These are phyloP conservation scores for Alectoris magna DNA, from an alignment of 2,797 vertebrate genomes.

Conservation along the genomic window DNA sequence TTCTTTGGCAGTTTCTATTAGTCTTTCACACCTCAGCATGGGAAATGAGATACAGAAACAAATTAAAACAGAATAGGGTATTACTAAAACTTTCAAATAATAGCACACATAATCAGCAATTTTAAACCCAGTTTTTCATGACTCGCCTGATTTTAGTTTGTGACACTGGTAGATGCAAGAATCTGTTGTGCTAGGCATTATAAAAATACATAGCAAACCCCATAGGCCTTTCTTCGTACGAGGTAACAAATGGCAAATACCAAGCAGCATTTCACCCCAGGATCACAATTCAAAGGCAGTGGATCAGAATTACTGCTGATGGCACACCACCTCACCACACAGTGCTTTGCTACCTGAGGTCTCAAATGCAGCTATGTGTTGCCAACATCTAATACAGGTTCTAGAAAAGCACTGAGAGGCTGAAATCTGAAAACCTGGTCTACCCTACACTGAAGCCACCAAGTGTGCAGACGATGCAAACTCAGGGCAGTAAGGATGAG, in stretches of 20 bases:
- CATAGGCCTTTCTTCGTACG: not conserved
- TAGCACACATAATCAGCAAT: not conserved
- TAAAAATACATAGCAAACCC: accelerated
- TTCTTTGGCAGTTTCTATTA: not conserved
- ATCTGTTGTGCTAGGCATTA: not conserved
- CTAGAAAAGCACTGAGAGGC: not conserved
- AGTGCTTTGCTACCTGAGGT: not conserved
- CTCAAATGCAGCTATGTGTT: not conserved
- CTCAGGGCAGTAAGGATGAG: not conserved
- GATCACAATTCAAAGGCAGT: not conserved
- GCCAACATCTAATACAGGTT: not conserved
- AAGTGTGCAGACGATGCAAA: not conserved
- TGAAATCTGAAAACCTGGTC: not conserved
- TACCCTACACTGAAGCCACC: not conserved
- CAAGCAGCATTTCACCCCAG: not conserved
- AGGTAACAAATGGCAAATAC: not conserved
- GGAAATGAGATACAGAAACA: not conserved
- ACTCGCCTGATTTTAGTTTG: not conserved
- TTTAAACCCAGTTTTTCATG: not conserved
- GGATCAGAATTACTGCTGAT: not conserved
- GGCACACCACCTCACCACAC: not conserved
- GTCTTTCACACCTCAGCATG: not conserved
- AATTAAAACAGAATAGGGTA: not conserved
- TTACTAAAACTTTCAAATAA: not conserved
- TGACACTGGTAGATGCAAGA: accelerated